Conservation (phyloP, 2,797 vertebrate species). For the Dermochelys coriacea region DNA sequence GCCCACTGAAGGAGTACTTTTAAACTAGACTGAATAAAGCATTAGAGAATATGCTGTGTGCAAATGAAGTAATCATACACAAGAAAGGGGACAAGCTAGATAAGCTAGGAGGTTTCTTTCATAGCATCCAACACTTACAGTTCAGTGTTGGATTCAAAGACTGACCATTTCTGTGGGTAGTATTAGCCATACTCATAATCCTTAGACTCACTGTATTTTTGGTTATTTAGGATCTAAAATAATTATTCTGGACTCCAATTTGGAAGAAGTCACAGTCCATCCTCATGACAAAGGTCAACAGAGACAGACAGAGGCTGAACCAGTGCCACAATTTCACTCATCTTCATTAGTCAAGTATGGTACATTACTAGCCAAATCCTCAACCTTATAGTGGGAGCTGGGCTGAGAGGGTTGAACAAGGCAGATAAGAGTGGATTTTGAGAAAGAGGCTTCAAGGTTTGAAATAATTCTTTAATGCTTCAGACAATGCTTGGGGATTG, state of each 20-base stretch:
- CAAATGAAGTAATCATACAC: conserved; percentile 31
- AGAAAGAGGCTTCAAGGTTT: conserved; percentile 30
- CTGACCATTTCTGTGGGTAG: neutral
- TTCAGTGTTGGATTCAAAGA: neutral
- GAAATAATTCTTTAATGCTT: conserved; percentile 22
- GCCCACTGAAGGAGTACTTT: conserved; percentile 38
- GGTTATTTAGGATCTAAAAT: neutral
- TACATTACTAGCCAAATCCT: neutral
- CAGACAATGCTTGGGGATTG: neutral
- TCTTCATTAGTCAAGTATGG: neutral
- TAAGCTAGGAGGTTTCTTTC: neutral
- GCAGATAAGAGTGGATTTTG: conserved; percentile 24
- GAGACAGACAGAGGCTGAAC: conserved; percentile 16
- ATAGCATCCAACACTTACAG: neutral
- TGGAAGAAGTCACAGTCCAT: neutral
- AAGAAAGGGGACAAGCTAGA: neutral
- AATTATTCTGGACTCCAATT: neutral
- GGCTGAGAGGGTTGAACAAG: conserved; percentile 26
- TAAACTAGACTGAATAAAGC: conserved; percentile 5
- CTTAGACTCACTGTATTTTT: neutral
- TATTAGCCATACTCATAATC: neutral
- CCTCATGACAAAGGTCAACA: neutral
- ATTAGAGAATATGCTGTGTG: conserved; percentile 22
- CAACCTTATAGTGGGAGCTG: neutral
- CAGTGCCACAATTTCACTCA: neutral